Evolutionary conservation across 2,797 vertebrate genomes (phyloP).

Genomic region (Sebastes cheni): DNA sequence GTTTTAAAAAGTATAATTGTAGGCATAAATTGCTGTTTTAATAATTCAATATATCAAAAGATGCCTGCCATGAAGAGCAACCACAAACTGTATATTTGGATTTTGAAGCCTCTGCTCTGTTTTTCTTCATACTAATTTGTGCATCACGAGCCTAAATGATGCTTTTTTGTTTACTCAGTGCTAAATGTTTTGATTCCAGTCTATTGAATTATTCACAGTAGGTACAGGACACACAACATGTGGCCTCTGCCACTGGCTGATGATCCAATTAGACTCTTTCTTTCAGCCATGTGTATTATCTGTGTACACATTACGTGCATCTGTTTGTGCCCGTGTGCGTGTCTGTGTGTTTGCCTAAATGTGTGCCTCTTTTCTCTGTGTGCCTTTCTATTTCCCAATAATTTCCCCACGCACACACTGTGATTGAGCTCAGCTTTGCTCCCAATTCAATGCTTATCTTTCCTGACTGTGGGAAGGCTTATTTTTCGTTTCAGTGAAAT

Average conservation of each 20-base stretch:
- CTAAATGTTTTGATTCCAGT: constrained; percentile 47
- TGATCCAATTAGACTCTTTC: constrained; percentile 49
- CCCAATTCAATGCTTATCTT: constrained; percentile 57
- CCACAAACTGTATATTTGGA: not conserved
- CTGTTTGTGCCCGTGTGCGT: not conserved
- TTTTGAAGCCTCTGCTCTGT: not conserved
- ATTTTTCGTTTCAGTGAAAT: constrained; percentile 71
- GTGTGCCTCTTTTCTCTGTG: not conserved
- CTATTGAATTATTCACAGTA: constrained; percentile 56
- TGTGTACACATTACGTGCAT: constrained; percentile 23
- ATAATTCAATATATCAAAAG: not conserved
- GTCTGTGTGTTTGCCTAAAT: not conserved
- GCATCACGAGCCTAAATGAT: constrained; percentile 10
- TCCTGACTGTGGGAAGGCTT: constrained; percentile 60
- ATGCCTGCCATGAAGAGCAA: not conserved
- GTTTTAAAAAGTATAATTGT: not conserved
- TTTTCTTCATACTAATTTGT: not conserved
- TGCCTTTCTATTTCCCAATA: constrained; percentile 27
- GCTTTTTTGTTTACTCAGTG: constrained; percentile 4
- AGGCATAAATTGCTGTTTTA: not conserved
- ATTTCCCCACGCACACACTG: constrained; percentile 33
- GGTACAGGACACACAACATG: constrained; percentile 39
- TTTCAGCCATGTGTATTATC: constrained; percentile 30
- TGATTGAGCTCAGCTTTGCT: constrained; percentile 48
- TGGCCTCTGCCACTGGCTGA: constrained; percentile 43